phyloP scores from a whole-genome alignment of 2,888 invertebrate species.

The Augochlorella aurata region DNA sequence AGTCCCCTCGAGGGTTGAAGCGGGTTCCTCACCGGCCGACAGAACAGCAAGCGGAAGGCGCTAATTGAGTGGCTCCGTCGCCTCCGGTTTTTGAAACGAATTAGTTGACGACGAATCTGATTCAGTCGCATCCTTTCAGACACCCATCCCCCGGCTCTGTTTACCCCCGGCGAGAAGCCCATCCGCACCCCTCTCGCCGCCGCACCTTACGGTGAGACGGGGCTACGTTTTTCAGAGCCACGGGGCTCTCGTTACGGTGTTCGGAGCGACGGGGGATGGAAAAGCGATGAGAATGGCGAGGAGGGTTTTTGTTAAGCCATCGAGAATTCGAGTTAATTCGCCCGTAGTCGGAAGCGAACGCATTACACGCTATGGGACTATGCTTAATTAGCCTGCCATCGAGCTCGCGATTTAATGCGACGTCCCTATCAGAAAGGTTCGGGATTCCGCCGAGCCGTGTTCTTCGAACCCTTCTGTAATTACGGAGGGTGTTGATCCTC shows the following conservation, averaged over 20 bases:
- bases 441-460: slow-evolving; percentile 24
- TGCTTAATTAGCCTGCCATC: slow-evolving; percentile 61
- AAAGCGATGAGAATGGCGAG: slow-evolving; percentile 33
- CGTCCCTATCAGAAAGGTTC: slow-evolving; percentile 45
- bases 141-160: slow-evolving; percentile 7
- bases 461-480: slow-evolving; percentile 36
- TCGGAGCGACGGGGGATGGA: slow-evolving; percentile 3
- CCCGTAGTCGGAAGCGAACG: slow-evolving; percentile 41
- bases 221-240: slow-evolving; percentile 49
- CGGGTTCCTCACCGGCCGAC: slow-evolving; percentile 26
- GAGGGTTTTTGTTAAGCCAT: slow-evolving; percentile 56
- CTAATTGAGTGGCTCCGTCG: slow-evolving; percentile 64
- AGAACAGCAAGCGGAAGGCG: slow-evolving; percentile 48
- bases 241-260: slow-evolving; percentile 51
- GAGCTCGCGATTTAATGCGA: slow-evolving; percentile 54
- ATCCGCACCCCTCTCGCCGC: background rate
- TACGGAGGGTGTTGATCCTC: slow-evolving; percentile 8
- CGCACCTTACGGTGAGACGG: slow-evolving; percentile 7
- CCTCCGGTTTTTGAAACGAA: slow-evolving; percentile 61
- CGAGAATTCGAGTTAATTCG: slow-evolving; percentile 61
- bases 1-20: slow-evolving; percentile 15
- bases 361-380: slow-evolving; percentile 50
- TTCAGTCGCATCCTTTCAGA: slow-evolving; percentile 58
- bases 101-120: slow-evolving; percentile 60
- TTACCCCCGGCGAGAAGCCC: background rate